Conservation (phyloP, 2,113 vertebrate species). For the Phrynosoma platyrhinos region DNA sequence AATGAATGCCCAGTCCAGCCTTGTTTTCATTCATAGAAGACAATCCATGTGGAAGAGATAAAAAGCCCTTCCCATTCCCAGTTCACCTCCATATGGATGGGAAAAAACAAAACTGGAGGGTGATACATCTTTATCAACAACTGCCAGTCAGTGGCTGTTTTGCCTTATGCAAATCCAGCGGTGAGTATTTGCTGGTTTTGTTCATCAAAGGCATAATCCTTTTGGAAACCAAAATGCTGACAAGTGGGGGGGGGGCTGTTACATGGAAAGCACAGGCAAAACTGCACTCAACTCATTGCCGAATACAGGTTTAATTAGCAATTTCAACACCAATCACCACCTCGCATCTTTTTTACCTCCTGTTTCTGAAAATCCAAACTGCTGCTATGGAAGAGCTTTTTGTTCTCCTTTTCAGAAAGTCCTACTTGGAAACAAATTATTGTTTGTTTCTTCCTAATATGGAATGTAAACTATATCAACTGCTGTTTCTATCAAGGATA, state of each 20-base stretch:
- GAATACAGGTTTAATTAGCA: constrained; percentile 46
- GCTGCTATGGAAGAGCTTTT: neutral
- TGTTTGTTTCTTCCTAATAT: neutral
- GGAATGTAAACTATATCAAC: fast-evolving
- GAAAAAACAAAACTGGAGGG: constrained; percentile 59
- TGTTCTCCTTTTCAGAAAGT: neutral
- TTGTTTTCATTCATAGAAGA: constrained; percentile 43
- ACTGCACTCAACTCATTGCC: constrained; percentile 18
- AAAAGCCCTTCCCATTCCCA: constrained; percentile 41
- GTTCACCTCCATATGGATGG: constrained; percentile 21
- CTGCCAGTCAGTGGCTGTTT: constrained; percentile 50
- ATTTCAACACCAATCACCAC: constrained; percentile 52
- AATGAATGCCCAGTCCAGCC: neutral
- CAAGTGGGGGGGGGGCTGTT: constrained; percentile 4
- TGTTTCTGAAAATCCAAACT: constrained; percentile 41
- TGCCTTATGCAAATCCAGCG: constrained; percentile 51
- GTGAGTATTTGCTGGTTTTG: constrained; percentile 34
- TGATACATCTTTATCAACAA: constrained; percentile 67
- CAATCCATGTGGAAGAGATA: constrained; percentile 57
- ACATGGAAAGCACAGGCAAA: neutral
- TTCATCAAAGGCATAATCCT: constrained; percentile 43
- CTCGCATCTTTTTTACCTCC: constrained; percentile 14
- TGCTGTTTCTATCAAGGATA: neutral
- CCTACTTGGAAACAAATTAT: neutral
- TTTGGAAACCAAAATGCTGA: constrained; percentile 62